These are phyloP conservation scores for Dreissena rostriformis DNA, from an alignment of 1,140 invertebrate species.

Conservation along the genomic window DNA sequence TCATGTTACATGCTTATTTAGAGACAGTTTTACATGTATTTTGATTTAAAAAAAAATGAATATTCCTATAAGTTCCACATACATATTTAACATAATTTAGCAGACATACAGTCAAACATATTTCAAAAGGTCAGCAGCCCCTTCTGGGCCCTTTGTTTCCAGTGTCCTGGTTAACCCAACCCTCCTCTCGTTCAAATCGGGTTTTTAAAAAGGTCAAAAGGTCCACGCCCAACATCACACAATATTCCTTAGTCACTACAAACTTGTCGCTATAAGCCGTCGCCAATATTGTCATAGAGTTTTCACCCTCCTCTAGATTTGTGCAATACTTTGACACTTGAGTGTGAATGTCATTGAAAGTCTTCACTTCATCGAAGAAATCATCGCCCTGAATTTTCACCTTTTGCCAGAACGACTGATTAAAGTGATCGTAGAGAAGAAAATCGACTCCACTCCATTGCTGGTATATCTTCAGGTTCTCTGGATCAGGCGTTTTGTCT, in stretches of 20 bases:
- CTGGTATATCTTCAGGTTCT: slow-evolving; percentile 57
- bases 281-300: background rate
- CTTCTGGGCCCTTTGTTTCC: slow-evolving; percentile 3
- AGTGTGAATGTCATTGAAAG: slow-evolving; percentile 58
- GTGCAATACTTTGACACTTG: slow-evolving; percentile 58
- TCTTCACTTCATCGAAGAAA: slow-evolving; percentile 64
- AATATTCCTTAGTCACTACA: slow-evolving; percentile 21
- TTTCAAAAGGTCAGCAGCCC: slow-evolving; percentile 6
- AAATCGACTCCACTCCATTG: slow-evolving; percentile 68
- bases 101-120: too few relatives aligned
- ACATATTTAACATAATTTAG: too few relatives aligned
- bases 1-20: too few relatives aligned
- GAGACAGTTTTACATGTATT: too few relatives aligned
- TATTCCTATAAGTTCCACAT: too few relatives aligned
- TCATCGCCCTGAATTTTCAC: slow-evolving; percentile 55
- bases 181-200: slow-evolving; percentile 37
- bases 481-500: background rate
- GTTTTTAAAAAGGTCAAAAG: slow-evolving; percentile 29
- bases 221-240: slow-evolving; percentile 35
- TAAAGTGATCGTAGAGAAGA: slow-evolving; percentile 68
- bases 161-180: slow-evolving; percentile 19
- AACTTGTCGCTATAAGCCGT: slow-evolving; percentile 16
- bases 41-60: too few relatives aligned
- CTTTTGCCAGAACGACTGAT: slow-evolving; percentile 70
- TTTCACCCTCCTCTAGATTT: background rate